These are phyloP conservation scores for Steinernema carpocapsae DNA, from an alignment of 2,888 invertebrate genomes.

Conservation along the genomic window DNA sequence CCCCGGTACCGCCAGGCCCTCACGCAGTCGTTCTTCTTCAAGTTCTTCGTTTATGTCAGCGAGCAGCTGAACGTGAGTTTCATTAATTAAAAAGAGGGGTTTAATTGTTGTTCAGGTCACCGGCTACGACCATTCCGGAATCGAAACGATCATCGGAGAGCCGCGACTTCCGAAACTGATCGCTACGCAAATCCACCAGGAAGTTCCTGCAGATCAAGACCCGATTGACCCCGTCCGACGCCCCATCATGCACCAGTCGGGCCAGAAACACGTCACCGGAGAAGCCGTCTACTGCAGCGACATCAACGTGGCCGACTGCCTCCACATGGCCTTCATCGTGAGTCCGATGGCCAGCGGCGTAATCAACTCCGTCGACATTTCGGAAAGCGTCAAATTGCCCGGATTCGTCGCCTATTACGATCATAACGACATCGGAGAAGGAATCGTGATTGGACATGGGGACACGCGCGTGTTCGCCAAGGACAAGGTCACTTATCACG, in stretches of 20 bases:
- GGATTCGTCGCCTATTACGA: slow-evolving; percentile 85
- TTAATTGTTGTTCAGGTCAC: slow-evolving; percentile 31
- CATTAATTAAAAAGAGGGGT: slow-evolving; percentile 49
- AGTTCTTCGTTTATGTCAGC: slow-evolving; percentile 71
- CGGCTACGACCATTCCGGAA: slow-evolving; percentile 36
- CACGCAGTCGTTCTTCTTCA: slow-evolving; percentile 75
- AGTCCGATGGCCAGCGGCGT: slow-evolving; percentile 72
- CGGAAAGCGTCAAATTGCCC: slow-evolving; percentile 77
- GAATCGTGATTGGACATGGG: slow-evolving; percentile 75
- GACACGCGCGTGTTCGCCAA: slow-evolving; percentile 86
- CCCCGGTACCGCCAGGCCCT: slow-evolving; percentile 75
- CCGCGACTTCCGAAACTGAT: slow-evolving; percentile 49
- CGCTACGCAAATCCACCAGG: slow-evolving; percentile 75
- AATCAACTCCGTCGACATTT: slow-evolving; percentile 75
- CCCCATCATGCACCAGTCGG: slow-evolving; percentile 82
- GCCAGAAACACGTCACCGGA: slow-evolving; percentile 84
- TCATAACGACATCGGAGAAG: slow-evolving; percentile 78
- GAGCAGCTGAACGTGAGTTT: slow-evolving; percentile 43
- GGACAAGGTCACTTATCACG: slow-evolving; percentile 75
- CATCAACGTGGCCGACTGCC: slow-evolving; percentile 75
- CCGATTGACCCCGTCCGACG: slow-evolving; percentile 80
- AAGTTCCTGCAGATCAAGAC: slow-evolving; percentile 66
- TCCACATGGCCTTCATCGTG: slow-evolving; percentile 81
- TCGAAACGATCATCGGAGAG: slow-evolving; percentile 50
- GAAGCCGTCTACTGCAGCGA: slow-evolving; percentile 92